Evolutionary conservation across 2,888 invertebrate species (phyloP).

Genomic region (Siphlonurus alternatus): DNA sequence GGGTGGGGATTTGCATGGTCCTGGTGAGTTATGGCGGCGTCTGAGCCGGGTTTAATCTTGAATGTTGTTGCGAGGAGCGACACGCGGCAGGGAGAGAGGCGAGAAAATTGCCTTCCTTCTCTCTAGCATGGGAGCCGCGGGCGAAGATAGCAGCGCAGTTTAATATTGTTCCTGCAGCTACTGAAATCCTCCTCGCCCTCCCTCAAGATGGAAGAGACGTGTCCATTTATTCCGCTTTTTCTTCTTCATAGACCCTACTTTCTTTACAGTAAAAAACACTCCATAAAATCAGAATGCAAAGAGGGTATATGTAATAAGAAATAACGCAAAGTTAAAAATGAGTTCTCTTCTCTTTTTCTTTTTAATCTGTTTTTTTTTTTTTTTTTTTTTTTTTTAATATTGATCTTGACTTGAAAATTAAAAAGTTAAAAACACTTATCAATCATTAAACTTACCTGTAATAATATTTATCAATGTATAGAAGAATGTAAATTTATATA

Average conservation of each 20-base stretch:
- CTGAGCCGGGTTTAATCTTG: neutral
- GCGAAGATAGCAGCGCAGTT: neutral
- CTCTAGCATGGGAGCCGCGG: neutral
- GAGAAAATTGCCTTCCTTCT: neutral
- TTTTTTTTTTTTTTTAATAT: too few relatives aligned
- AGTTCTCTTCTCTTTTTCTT: too few relatives aligned
- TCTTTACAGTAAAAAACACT: neutral
- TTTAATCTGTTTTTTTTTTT: too few relatives aligned
- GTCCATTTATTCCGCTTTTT: neutral
- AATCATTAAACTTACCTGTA: too few relatives aligned
- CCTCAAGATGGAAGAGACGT: neutral
- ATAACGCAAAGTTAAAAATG: too few relatives aligned
- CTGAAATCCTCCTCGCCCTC: neutral
- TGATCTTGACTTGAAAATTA: too few relatives aligned
- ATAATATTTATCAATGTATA: too few relatives aligned
- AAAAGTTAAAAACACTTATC: too few relatives aligned
- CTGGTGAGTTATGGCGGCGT: neutral
- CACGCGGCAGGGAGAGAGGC: neutral
- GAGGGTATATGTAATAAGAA: too few relatives aligned
- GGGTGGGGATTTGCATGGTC: neutral
- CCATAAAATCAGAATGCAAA: neutral
- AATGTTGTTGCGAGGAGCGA: neutral
- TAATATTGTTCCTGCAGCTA: neutral
- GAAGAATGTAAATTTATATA: too few relatives aligned
- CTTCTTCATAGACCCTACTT: too few relatives aligned